Base-by-base conservation (phyloP, 2,797 vertebrate species). In the Micromesistius poutassou region DNA sequence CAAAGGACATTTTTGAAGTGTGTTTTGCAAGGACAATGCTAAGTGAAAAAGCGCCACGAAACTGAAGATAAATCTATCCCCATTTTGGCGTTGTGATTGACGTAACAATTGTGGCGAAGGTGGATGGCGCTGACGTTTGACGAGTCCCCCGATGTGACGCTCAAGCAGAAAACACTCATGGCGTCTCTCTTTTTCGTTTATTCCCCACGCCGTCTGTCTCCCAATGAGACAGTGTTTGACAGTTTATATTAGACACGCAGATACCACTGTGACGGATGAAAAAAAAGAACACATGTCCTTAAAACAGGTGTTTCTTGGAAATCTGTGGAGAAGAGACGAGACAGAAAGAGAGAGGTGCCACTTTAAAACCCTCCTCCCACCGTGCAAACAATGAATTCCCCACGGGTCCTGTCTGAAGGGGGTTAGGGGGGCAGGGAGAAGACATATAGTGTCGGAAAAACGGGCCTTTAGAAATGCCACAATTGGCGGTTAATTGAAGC, bases 51-150 rank as follows among this genome's bases (percentile, higher is more conserved):
- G 8, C 1, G 25, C 13, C 28, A 68, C 1, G 28, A 28, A 28
- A 28, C 62, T 28, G 62, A 68, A 68, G 14, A 68, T 68, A 28
- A 68, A 68, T 68, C 62, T 4, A 28, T 28, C 62, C 25, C 55
- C 55, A 62, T 62, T 22, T 55, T 22, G 46, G 55, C 62, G 12
- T 28, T 68, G 8, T 90, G 89, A 92, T 84, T 91, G 88, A 88
- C 88, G 88, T 76, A 83, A 73, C 46, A 78, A 78, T 86, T 72
- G 78, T 78, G 38, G 75, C 75, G 81, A 75, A 78, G 80, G 86
- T 85, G 85, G 84, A 89, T 86, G 85, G 84, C 82, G 87, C 87
- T 79, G 83, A 76, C 72, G 79, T 82, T 77, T 86, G 87, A 91
- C 89, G 86, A 86, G 80, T 87, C 80, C 91, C 82, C 62, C 4